Percentiles rank a stretch among this genome's conserved stretches.
Evolutionary conservation across 2,797 vertebrate species (phyloP).

Genomic region (Coracias cyanogaster): DNA sequence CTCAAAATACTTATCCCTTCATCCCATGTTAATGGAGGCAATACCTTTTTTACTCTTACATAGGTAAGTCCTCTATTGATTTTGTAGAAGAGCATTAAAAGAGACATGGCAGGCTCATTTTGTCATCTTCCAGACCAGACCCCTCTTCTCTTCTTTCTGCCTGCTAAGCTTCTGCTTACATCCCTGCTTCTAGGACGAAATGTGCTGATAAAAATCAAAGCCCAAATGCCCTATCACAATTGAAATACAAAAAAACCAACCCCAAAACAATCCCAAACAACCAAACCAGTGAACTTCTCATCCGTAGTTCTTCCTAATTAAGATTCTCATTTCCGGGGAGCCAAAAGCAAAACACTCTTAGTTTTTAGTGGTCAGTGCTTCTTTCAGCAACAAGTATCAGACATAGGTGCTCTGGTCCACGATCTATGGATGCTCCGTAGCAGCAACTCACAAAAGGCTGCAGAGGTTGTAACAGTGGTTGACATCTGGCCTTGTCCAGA

Average conservation of each 20-base stretch:
- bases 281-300: background rate
- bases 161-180: background rate
- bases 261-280: too few species aligned
- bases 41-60: background rate
- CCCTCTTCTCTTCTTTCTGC: background rate
- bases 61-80: background rate
- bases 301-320: background rate
- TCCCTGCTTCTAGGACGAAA: background rate
- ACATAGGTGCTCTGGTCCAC: background rate
- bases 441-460: background rate
- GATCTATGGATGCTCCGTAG: rapidly evolving
- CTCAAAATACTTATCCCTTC: conserved; percentile 4
- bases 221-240: background rate
- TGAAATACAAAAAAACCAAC: background rate
- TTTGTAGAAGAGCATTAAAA: background rate
- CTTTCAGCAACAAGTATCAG: background rate
- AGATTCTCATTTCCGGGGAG: background rate
- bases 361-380: background rate
- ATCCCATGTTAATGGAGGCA: background rate
- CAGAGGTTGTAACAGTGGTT: background rate
- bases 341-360: background rate
- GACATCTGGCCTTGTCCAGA: background rate
- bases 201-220: background rate
- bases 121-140: background rate
- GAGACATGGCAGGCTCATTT: background rate